Evolutionary conservation across 2,797 vertebrate genomes (phyloP).

Genomic region (Hoplostethus mediterraneus): DNA sequence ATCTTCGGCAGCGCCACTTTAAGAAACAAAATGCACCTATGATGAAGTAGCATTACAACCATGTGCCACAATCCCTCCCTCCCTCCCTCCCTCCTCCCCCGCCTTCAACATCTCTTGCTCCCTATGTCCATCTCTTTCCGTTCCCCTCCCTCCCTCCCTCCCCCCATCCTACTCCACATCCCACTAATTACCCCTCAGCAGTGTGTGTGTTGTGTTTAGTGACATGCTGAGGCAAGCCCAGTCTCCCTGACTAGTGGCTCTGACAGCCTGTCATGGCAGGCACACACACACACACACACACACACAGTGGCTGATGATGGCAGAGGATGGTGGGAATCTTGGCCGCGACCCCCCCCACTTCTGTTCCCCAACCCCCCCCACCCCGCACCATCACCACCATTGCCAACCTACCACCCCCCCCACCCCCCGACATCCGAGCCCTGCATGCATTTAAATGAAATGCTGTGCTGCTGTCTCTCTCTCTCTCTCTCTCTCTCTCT

Average conservation of each 20-base stretch:
- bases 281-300: conserved; percentile 28
- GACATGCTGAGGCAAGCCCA: conserved; percentile 53
- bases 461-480: conserved; percentile 47
- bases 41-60: conserved; percentile 1
- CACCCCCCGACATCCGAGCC: conserved; percentile 2
- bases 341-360: conserved; percentile 32
- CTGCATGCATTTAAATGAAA: conserved; percentile 59
- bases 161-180: conserved; percentile 40
- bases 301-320: conserved; percentile 33
- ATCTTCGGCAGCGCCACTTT: neutral
- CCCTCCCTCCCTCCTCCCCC: neutral
- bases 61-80: neutral
- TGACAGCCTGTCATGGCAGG: conserved; percentile 62
- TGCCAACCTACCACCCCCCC: conserved; percentile 32
- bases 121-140: conserved; percentile 36
- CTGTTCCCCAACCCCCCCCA: conserved; percentile 16
- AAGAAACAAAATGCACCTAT: conserved; percentile 17
- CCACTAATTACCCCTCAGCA: conserved; percentile 70
- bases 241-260: conserved; percentile 49
- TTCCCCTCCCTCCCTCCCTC: neutral
- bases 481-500: neutral
- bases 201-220: conserved; percentile 56
- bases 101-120: conserved; percentile 6
- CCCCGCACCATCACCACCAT: neutral
- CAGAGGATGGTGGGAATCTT: conserved; percentile 40